Base-by-base conservation (phyloP, 1,140 invertebrate species). In the Ganaspis sp. region DNA sequence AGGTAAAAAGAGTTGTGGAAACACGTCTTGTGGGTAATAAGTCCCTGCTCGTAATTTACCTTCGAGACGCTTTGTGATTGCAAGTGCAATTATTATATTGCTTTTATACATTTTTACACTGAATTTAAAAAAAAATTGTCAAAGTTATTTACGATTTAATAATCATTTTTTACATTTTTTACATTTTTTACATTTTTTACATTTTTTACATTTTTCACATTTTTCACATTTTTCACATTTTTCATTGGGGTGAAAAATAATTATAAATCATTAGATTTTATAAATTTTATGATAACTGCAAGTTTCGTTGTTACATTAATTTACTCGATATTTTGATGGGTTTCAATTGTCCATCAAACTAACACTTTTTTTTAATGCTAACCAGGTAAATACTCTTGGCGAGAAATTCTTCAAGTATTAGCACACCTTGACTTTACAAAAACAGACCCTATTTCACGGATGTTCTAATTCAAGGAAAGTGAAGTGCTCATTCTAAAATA, bases 31-130 rank as follows among this genome's bases (percentile, higher is more conserved):
- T 69, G 70, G 75, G 83, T 79, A 85, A 83, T 84, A 77, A 84
- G 74, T 81, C 76, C 74, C 73, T 77, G 72, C 82, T 79, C 69
- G 81, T 83, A 82, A 83, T 81, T 74, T 75, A 70, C 69, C 73
- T 77, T 76, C 58, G 74, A 58, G 72, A 74, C 78, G 72, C 49
- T 76, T 19, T 69, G 75, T 74, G 76, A 80, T 76, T 77, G 78
- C 73, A 76, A 79, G 74, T 72, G 77, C 69, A 78, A 42, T 42
- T 26, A 53, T 53, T 38, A n/a, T 49, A 8, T 6, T 17, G 45
- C 19, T 49, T 49, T 8, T 49, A 17, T n/a, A 49, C 45, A n/a
- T n/a, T n/a, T 70, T 70, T 82, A 78, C 80, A 34, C 2, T 34
- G 29, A 34, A 34, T n/a, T n/a, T n/a, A n/a, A n/a, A n/a, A n/a